A percentile compares a stretch with the other conserved stretches of the same genome.
phyloP scores from a whole-genome alignment of 2,888 invertebrate species.

The Lumbricus terrestris region DNA sequence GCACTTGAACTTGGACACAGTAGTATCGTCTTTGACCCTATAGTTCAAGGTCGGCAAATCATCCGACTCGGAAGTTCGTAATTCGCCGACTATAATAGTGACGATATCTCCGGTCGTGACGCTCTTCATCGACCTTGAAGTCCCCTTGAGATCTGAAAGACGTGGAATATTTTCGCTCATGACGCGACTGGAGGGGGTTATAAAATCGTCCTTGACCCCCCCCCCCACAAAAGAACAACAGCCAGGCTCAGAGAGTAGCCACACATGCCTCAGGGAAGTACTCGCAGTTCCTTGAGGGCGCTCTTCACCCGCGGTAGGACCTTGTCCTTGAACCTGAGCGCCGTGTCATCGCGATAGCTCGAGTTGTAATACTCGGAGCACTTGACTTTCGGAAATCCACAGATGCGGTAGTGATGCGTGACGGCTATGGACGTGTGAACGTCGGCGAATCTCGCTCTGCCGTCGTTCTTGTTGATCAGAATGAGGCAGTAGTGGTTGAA shows the following conservation, averaged over 20 bases:
- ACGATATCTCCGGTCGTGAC: too few relatives aligned
- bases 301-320: neutral
- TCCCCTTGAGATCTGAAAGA: too few relatives aligned
- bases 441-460: slow-evolving; percentile 20
- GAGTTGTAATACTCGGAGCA: slow-evolving; percentile 15
- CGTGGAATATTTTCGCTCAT: too few relatives aligned
- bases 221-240: neutral
- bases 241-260: neutral
- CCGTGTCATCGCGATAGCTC: neutral
- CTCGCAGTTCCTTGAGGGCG: neutral
- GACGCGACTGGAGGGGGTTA: too few relatives aligned
- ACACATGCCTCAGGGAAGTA: neutral
- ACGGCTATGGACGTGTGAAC: slow-evolving; percentile 23
- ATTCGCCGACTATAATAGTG: neutral
- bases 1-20: neutral
- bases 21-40: neutral
- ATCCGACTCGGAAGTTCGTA: neutral
- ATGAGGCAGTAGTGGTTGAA: slow-evolving; percentile 40
- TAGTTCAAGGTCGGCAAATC: neutral
- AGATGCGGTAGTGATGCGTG: slow-evolving; percentile 37
- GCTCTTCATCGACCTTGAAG: too few relatives aligned
- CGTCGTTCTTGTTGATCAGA: slow-evolving; percentile 23
- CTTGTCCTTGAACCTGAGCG: neutral
- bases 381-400: slow-evolving; percentile 22
- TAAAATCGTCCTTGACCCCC: neutral